A percentile compares a stretch with the other conserved stretches of the same genome.
Conservation (phyloP, 1,140 invertebrate species). For the Mylabris phalerata region DNA sequence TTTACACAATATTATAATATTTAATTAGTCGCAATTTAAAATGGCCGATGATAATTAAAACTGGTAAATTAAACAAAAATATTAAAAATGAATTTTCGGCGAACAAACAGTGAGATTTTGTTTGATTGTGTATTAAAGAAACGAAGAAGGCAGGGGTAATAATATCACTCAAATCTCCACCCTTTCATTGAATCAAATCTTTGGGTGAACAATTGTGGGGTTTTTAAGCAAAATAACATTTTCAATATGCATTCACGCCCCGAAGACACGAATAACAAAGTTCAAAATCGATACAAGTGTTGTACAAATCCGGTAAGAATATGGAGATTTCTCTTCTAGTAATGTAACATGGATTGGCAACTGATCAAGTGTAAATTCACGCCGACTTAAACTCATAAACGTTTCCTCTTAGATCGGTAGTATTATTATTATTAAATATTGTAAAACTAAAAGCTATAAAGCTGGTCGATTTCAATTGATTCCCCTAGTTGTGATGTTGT, state of each 20-base stretch:
- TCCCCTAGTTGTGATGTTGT: background rate
- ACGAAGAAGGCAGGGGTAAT: no score
- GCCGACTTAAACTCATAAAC: conserved; percentile 25
- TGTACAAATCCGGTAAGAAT: conserved; percentile 28
- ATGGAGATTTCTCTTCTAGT: conserved; percentile 17
- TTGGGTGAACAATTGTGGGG: no score
- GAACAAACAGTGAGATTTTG: no score
- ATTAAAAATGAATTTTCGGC: no score
- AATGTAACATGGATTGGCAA: conserved; percentile 24
- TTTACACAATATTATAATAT: background rate
- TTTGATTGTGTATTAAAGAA: no score
- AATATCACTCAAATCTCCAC: no score
- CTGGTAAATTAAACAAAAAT: no score
- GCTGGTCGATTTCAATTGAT: background rate
- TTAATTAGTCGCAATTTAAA: conserved; percentile 3
- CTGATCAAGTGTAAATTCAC: conserved; percentile 24
- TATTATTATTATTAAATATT: background rate
- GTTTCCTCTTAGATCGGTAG: background rate
- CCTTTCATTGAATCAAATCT: no score
- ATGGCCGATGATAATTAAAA: background rate
- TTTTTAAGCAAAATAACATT: no score
- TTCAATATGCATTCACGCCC: conserved; percentile 5
- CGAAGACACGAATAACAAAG: conserved; percentile 11
- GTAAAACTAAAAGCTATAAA: background rate
- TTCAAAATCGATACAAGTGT: conserved; percentile 19